These are phyloP conservation scores for Rhamnusium bicolor DNA, from an alignment of 2,888 invertebrate species.

Conservation along the genomic window DNA sequence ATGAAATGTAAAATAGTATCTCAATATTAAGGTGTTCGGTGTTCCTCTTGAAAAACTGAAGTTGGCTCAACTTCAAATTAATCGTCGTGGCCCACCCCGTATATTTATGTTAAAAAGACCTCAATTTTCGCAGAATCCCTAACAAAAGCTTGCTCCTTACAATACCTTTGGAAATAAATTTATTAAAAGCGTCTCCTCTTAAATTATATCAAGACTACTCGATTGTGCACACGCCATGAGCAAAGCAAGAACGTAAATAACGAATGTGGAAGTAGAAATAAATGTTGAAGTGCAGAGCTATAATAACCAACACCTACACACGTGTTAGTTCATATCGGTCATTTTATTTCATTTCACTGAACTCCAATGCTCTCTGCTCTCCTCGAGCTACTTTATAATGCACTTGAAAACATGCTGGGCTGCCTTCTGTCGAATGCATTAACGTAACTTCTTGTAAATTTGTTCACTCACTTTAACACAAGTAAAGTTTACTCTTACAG, in stretches of 20 bases:
- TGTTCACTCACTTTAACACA: conserved; percentile 3
- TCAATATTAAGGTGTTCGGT: too few relatives aligned
- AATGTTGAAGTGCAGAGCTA: conserved; percentile 41
- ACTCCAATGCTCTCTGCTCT: conserved; percentile 39
- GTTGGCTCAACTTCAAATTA: too few relatives aligned
- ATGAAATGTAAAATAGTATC: too few relatives aligned
- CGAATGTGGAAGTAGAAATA: conserved; percentile 40
- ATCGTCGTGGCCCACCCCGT: too few relatives aligned
- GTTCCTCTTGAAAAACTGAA: too few relatives aligned
- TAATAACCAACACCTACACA: conserved; percentile 45
- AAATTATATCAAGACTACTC: conserved; percentile 35
- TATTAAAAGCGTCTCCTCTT: conserved; percentile 32
- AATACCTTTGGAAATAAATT: conserved; percentile 32
- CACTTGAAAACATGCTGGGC: conserved; percentile 46
- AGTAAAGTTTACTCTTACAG: not conserved
- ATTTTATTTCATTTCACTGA: conserved; percentile 47
- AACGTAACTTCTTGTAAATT: too few relatives aligned
- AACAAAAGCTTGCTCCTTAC: conserved; percentile 17
- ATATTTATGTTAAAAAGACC: not conserved
- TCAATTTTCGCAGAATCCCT: conserved; percentile 10
- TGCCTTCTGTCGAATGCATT: conserved; percentile 38
- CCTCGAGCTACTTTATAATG: conserved; percentile 34
- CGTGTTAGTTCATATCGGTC: conserved; percentile 37
- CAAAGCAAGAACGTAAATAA: conserved; percentile 41
- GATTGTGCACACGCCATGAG: conserved; percentile 39